Base-by-base conservation (phyloP, 2,113 vertebrate genomes). In the human region DNA sequence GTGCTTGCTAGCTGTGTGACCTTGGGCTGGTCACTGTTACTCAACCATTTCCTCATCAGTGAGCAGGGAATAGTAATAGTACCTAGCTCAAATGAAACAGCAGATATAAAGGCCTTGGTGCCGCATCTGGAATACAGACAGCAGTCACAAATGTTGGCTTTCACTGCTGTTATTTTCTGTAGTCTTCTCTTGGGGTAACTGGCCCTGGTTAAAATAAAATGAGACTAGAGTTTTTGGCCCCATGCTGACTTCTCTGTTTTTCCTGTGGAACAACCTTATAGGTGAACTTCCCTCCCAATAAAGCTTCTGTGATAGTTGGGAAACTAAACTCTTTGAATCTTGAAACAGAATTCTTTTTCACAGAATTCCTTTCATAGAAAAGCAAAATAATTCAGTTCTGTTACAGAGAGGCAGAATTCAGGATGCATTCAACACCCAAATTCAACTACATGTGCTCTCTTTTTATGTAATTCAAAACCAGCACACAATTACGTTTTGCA, bases 101-200 rank as follows among this genome's bases (percentile, higher is more conserved):
- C 27, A 27, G 3, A 2, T 4, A 8, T 10, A 64, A n/a, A 76
- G 38, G 17, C 0, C 57, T 57, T 27, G 30, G 55, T 35, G 2
- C 7, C 38, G 32, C 13, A 32, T 45, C 38, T 3, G 2, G 14
- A 52, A 38, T 48, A n/a, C 12, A 32, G 89, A 35, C 14, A 72
- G 16, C 5, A 9, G 38, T 13, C 2, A 40, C 3, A 1, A 40
- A 27, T 2, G 0, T 4, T 20, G 12, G 27, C 23, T 32, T 30
- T 50, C 27, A 6, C 13, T 50, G 11, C 3, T 32, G 1, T 22
- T 35, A 32, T 1, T 35, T 3, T 32, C 5, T 2, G 9, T 35
- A 10, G 45, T 48, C 6, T 25, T 45, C 4, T 79, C 13, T 45
- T 64, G 5, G 22, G 40, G 52, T 92, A 35, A 89, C 11, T 13